Evolutionary conservation across 2,888 invertebrate species (phyloP), one percentile per base, ranked within the genome.

Genomic region (Microctonus brassicae): DNA sequence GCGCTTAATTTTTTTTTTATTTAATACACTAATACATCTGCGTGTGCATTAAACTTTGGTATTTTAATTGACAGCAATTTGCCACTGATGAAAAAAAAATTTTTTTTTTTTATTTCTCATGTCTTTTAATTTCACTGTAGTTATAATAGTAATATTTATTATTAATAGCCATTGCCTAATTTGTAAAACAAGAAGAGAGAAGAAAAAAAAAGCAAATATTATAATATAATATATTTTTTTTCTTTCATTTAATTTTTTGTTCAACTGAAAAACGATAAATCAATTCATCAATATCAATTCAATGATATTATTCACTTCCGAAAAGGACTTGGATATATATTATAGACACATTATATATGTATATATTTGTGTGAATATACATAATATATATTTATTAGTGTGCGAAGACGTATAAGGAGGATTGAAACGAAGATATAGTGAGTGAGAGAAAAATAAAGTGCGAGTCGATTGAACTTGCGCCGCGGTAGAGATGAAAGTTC

Each of bases 401-500:
- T 73, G 79, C 77, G 74, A 77, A 77, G 74, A 79, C 79, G 62
- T 62, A 42, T 22, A 57, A 66, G 62, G 77, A 70, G 77, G 79
- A 78, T 78, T 73, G 78, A 83, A 82, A 84, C 83, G 81, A 83
- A 84, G 83, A 84, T 83, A 82, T 47, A 47, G 47, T 47, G 47
- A 47, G 47, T 47, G 47, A 47, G 42, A 47, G 17, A 47, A 47
- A 47, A 47, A 47, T 47, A 20, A 47, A 47, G 47, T n/a, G 20
- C 17, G 81, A 84, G 83, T 82, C 81, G 81, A 82, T 81, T 80
- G 78, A 61, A 63, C 65, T 69, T 78, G 68, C 75, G 70, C 81
- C 80, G 64, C 84, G 84, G 84, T 74, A 75, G 79, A 84, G 84
- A 83, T 84, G 82, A 84, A 84, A 83, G 84, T 76, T 33, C 42